These are phyloP conservation scores for Pollenia griseotomentosa DNA, from an alignment of 2,888 invertebrate species.

Conservation along the genomic window DNA sequence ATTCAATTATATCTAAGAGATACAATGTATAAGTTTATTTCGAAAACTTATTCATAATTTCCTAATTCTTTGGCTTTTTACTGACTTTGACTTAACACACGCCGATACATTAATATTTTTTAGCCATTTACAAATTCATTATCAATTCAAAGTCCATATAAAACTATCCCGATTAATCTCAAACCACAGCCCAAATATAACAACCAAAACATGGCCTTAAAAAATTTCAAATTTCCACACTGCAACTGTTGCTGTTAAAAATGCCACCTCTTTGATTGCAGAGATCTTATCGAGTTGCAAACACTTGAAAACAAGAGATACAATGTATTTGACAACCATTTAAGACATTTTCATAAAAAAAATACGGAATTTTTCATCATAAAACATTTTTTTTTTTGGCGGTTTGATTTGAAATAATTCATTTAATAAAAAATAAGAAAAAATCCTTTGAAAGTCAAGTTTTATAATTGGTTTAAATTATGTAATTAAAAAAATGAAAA, in stretches of 20 bases:
- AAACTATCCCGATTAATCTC: constrained; percentile 2
- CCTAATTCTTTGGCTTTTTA: no score
- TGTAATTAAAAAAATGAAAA: constrained; percentile 56
- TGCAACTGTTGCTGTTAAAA: constrained; percentile 41
- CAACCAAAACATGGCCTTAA: constrained; percentile 27
- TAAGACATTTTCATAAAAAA: constrained; percentile 37
- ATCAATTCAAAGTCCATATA: constrained; percentile 13
- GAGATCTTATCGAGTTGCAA: constrained; percentile 55
- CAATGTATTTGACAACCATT: constrained; percentile 58
- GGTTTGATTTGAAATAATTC: no score
- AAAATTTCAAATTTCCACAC: constrained; percentile 41
- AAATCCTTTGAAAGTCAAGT: constrained; percentile 61
- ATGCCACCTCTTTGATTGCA: constrained; percentile 47
- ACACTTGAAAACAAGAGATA: constrained; percentile 53
- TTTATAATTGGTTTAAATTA: constrained; percentile 63
- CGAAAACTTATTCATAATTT: no score
- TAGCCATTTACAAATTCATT: constrained; percentile 12
- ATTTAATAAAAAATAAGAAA: constrained; percentile 29
- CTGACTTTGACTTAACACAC: background rate
- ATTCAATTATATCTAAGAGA: no score
- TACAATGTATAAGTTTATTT: no score
- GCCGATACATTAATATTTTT: background rate
- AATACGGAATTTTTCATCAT: background rate
- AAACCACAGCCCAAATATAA: background rate
- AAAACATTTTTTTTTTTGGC: constrained; percentile 2